A percentile compares a stretch with the other conserved stretches of the same genome.
These are phyloP conservation scores for Puffinus mauretanicus DNA, from an alignment of 2,113 vertebrate genomes.

Conservation along the genomic window DNA sequence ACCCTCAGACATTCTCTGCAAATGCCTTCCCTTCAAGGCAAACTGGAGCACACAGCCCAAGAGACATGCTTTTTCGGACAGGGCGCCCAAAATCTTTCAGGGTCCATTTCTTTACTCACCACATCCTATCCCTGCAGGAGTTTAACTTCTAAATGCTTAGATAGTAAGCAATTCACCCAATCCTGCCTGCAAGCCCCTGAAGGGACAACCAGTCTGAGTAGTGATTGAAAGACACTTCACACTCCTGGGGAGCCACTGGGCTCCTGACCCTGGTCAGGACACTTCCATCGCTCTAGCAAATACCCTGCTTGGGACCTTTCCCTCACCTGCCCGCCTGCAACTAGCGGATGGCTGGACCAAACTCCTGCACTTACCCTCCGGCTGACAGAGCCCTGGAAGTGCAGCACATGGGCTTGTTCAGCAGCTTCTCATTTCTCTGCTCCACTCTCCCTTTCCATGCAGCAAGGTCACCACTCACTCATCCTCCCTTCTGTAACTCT, in stretches of 20 bases:
- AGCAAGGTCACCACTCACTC: background rate
- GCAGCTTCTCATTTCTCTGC: background rate
- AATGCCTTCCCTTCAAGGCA: background rate
- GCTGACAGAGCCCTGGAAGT: background rate
- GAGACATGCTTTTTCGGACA: background rate
- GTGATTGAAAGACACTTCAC: background rate
- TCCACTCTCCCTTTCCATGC: background rate
- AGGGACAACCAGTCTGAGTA: background rate
- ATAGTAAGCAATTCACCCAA: background rate
- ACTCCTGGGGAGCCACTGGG: no score
- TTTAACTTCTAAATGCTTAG: background rate
- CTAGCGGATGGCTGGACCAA: background rate
- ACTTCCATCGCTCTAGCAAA: background rate
- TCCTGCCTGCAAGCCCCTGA: background rate
- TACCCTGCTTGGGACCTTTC: background rate
- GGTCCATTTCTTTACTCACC: background rate
- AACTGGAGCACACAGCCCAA: background rate
- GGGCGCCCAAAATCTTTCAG: background rate
- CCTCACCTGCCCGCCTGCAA: accelerated
- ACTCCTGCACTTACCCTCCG: no score
- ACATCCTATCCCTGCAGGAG: background rate
- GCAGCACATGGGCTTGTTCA: background rate
- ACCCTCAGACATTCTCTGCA: background rate
- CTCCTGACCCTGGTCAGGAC: background rate
- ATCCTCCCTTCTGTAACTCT: background rate